phyloP scores from a whole-genome alignment of 2,797 vertebrate genomes.

The Diplodus sargus region DNA sequence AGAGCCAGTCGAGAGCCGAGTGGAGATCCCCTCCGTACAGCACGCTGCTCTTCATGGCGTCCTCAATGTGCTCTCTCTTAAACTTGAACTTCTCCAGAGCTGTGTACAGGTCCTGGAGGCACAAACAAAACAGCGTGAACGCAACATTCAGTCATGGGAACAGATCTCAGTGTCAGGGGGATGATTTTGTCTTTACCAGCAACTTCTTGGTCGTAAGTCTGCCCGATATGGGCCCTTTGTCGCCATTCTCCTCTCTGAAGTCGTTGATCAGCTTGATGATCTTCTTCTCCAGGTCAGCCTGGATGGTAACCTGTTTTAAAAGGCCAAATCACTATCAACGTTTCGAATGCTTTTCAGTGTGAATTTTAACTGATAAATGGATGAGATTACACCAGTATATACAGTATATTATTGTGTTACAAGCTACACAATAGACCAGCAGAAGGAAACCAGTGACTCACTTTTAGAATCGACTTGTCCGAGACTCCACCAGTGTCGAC shows the following conservation, averaged over 20 bases:
- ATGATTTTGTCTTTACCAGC: conserved; percentile 84
- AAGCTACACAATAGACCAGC: neutral
- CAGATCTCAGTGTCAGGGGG: neutral
- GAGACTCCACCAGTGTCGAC: conserved; percentile 85
- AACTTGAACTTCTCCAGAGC: conserved; percentile 94
- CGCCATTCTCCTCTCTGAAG: conserved; percentile 89
- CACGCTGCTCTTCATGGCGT: conserved; percentile 97
- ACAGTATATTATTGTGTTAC: neutral
- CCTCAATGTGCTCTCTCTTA: conserved; percentile 95
- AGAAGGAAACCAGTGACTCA: conserved; percentile 45
- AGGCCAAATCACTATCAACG: neutral
- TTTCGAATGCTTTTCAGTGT: neutral
- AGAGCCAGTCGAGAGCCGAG: conserved; percentile 98
- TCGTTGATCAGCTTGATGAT: conserved; percentile 96
- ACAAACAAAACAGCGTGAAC: conserved; percentile 7
- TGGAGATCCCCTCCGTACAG: conserved; percentile 96
- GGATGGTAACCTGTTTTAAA: conserved; percentile 89
- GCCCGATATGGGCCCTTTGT: conserved; percentile 92
- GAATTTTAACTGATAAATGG: neutral
- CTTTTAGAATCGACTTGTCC: conserved; percentile 96
- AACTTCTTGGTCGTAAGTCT: conserved; percentile 96
- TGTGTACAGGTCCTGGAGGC: conserved; percentile 92
- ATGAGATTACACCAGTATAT: neutral
- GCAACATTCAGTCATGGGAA: neutral
- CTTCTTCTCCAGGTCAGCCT: conserved; percentile 92